Percentiles rank a stretch among this genome's conserved stretches.
These are phyloP conservation scores for Cisticola juncidis DNA, from an alignment of 2,113 vertebrate species.

Conservation along the genomic window DNA sequence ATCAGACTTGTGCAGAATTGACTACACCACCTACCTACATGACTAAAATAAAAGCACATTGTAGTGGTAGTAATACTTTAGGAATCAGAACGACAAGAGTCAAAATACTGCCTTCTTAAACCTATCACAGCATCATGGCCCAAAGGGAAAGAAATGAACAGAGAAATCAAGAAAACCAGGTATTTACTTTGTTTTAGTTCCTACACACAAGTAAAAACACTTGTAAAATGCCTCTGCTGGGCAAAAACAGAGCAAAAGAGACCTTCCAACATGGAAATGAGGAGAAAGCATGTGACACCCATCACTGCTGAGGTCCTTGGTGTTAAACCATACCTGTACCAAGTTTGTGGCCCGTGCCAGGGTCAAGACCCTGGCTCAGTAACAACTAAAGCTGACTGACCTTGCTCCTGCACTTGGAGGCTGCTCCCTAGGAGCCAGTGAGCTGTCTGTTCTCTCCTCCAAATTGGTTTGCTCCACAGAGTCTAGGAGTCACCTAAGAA, in stretches of 20 bases:
- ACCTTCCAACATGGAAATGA: background rate
- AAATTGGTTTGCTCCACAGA: background rate
- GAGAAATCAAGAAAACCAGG: background rate
- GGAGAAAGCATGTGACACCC: rapidly evolving
- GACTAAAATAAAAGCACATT: background rate
- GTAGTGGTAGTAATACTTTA: background rate
- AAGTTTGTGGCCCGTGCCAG: background rate
- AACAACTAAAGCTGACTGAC: background rate
- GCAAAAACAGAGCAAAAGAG: background rate
- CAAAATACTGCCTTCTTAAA: background rate
- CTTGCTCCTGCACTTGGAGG: background rate
- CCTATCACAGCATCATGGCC: background rate
- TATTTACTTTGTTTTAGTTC: background rate
- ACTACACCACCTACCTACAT: background rate
- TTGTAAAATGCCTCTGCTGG: background rate
- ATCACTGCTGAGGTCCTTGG: rapidly evolving
- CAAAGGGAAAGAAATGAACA: background rate
- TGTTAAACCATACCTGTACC: background rate
- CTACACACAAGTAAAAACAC: background rate
- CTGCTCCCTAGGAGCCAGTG: background rate
- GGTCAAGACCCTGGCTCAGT: background rate
- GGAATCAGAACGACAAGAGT: background rate
- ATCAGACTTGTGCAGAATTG: background rate
- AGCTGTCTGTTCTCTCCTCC: background rate
- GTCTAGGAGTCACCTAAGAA: background rate